These are phyloP conservation scores for Atta texana DNA, from an alignment of 1,140 invertebrate genomes.

Conservation along the genomic window DNA sequence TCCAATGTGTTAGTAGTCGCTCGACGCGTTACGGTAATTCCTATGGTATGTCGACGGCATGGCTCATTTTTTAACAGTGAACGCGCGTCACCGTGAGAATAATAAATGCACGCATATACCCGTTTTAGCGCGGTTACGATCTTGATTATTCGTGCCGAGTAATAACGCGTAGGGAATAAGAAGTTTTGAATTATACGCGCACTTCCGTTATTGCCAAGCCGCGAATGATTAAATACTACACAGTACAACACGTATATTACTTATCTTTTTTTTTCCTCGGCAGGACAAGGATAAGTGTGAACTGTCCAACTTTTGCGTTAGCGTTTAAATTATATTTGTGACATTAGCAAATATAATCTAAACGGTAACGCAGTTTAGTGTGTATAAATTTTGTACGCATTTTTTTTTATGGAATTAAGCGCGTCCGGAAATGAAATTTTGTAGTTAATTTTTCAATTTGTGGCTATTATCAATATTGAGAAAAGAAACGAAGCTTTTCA, in stretches of 20 bases:
- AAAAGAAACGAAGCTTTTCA: neutral
- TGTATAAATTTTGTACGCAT: neutral
- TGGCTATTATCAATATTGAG: neutral
- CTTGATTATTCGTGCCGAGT: slow-evolving; percentile 37
- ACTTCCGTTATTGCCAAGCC: slow-evolving; percentile 42
- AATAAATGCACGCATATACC: slow-evolving; percentile 22
- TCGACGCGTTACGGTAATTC: slow-evolving; percentile 15
- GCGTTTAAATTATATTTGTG: slow-evolving; percentile 9
- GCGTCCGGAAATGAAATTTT: neutral
- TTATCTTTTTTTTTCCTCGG: slow-evolving; percentile 2
- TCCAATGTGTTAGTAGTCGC: neutral
- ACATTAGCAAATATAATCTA: neutral
- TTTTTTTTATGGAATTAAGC: neutral
- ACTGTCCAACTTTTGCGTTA: slow-evolving; percentile 24
- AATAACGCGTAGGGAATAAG: slow-evolving; percentile 46
- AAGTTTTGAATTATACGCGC: slow-evolving; percentile 43
- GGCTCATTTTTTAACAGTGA: slow-evolving; percentile 25
- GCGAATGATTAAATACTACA: slow-evolving; percentile 19
- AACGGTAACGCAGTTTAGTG: neutral
- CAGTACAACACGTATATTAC: neutral
- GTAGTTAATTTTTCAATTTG: neutral
- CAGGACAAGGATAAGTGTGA: neutral
- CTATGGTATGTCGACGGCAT: neutral
- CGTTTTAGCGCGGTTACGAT: slow-evolving; percentile 11
- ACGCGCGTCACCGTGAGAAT: slow-evolving; percentile 32